Conservation (phyloP, 2,888 invertebrate genomes). For the Melanchra persicariae region DNA sequence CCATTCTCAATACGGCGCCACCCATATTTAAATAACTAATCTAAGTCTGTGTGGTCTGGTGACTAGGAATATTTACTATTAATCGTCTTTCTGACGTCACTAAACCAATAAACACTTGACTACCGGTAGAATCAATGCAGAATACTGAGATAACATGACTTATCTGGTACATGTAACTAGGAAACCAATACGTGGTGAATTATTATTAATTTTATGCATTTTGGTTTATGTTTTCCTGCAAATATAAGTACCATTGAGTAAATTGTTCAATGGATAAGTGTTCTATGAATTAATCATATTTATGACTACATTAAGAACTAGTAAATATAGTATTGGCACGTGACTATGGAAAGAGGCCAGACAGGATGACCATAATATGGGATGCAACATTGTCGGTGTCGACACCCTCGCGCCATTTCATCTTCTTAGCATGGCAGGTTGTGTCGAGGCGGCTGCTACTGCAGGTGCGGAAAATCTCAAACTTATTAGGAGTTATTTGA, state of each 20-base stretch:
- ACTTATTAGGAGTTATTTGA: no score
- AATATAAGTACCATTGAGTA: background rate
- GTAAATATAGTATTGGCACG: background rate
- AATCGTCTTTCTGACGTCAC: constrained; percentile 42
- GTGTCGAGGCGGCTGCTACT: no score
- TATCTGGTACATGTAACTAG: constrained; percentile 5
- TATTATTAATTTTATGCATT: constrained; percentile 22
- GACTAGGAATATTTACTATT: constrained; percentile 25
- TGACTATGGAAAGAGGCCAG: no score
- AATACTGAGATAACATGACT: constrained; percentile 32
- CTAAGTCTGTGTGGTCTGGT: constrained; percentile 30
- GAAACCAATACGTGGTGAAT: constrained; percentile 22
- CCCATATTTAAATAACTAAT: constrained; percentile 42
- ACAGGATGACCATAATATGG: no score
- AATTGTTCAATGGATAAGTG: background rate
- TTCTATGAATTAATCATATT: background rate
- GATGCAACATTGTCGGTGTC: no score
- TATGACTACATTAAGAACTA: background rate
- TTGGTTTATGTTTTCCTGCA: constrained; percentile 24
- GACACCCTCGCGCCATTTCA: no score
- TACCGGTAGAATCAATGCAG: constrained; percentile 39
- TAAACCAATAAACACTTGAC: constrained; percentile 42
- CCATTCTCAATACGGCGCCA: constrained; percentile 22
- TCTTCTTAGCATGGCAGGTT: no score
- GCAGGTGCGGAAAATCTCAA: no score